Evolutionary conservation across 2,888 invertebrate species (phyloP), one percentile per base, ranked within the genome.

Genomic region (Sphaeridia pumilis): DNA sequence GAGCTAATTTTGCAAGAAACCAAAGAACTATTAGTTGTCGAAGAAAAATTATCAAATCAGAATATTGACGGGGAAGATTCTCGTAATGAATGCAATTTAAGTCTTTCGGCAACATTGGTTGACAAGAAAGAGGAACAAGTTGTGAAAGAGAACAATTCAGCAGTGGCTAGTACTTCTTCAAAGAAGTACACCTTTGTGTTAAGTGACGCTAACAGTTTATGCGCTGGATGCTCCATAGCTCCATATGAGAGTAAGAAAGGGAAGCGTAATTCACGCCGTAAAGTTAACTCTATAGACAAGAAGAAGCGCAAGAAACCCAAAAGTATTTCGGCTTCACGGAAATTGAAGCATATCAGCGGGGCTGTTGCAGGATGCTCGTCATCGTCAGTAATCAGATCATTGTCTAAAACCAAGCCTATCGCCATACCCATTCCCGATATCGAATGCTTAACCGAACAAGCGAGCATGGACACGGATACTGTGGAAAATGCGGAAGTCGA

Each of bases 181-280:
- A 58, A 57, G 43, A 53, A 55, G 4, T 62, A 62, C 46, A 59
- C 58, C 4, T 62, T 60, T 51, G 58, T 62, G 22, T 50, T 60
- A 17, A 60, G 53, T 36, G 59, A 60, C 35, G 50, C 58, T 2
- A 61, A 60, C 38, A 59, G 60, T 21, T 52, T 63, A 10, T 63
- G 63, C 44, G 63, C 59, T 21, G 63, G 63, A 12, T 63, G 63
- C 36, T 47, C 51, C 10, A 44, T 51, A 17, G 26, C 51, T 21
- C 51, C 51, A 3, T 51, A 45, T 22, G 51, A 51, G 24, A 44
- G 35, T 45, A 51, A 38, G 38, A 38, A 51, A 35, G 31, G 45
- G 24, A 45, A 51, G 38, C 10, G 26, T 45, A 44, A 34, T 45
- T 31, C 17, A 4, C 28, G 49, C 10, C 49, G 42, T 2, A 27